These are phyloP conservation scores for Phoxinus dragarum DNA, from an alignment of 2,797 vertebrate species.

Conservation along the genomic window DNA sequence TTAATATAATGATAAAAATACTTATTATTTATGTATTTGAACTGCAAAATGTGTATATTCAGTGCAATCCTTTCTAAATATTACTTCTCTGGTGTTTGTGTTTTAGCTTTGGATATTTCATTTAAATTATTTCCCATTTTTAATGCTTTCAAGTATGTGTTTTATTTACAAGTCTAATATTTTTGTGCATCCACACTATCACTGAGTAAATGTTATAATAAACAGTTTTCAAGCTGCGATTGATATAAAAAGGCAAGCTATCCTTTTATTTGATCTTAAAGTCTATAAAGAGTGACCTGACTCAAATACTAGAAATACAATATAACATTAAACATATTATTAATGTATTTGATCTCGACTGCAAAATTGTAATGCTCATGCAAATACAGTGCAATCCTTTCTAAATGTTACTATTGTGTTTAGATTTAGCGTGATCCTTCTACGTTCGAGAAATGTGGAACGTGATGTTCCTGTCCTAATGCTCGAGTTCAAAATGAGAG, in stretches of 20 bases:
- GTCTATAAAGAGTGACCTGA: neutral
- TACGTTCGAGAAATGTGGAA: neutral
- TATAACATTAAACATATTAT: neutral
- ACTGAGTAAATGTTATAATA: neutral
- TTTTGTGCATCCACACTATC: neutral
- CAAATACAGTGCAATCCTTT: slow-evolving; percentile 14
- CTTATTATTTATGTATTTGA: neutral
- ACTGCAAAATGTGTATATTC: neutral
- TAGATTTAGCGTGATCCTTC: neutral
- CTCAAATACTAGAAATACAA: neutral
- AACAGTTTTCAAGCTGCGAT: neutral
- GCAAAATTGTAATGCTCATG: neutral
- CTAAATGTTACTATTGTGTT: neutral
- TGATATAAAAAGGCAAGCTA: neutral
- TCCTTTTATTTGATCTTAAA: neutral
- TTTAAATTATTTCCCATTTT: neutral
- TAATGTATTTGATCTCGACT: neutral
- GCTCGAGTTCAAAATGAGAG: neutral
- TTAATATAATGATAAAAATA: neutral
- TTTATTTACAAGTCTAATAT: neutral
- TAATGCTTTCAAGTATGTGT: neutral
- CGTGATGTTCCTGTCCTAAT: neutral
- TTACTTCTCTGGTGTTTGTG: neutral
- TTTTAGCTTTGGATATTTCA: neutral
- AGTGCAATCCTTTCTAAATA: neutral